These are phyloP conservation scores for Ochropleura leucogaster DNA, from an alignment of 2,888 invertebrate species.

Conservation along the genomic window DNA sequence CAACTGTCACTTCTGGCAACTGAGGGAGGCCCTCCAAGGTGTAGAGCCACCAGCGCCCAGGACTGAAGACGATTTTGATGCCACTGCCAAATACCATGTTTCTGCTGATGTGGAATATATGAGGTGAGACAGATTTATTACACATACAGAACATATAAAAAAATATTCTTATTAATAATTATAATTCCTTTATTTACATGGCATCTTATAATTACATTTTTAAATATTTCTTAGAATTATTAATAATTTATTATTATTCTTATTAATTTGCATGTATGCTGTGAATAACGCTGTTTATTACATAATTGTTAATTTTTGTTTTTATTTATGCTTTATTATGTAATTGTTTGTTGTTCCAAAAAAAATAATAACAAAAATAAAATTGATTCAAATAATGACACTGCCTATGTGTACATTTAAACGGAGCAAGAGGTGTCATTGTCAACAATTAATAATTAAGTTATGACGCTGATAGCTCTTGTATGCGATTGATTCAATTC, in stretches of 20 bases:
- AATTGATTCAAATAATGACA: background rate
- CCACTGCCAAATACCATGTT: constrained; percentile 93
- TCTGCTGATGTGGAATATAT: constrained; percentile 92
- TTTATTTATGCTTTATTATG: too few relatives aligned
- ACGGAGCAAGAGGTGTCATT: background rate
- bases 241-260: too few relatives aligned
- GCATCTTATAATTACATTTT: too few relatives aligned
- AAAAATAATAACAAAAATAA: too few relatives aligned
- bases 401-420: background rate
- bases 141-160: too few relatives aligned
- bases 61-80: constrained; percentile 92
- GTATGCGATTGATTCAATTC: background rate
- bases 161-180: too few relatives aligned
- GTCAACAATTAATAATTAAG: background rate
- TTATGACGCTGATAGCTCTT: background rate
- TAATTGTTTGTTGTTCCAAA: too few relatives aligned
- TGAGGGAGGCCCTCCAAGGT: constrained; percentile 91
- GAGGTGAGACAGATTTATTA: constrained; percentile 83
- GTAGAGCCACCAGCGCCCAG: constrained; percentile 91
- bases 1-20: constrained; percentile 92
- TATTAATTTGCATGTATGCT: too few relatives aligned
- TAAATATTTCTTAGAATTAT: too few relatives aligned
- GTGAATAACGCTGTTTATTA: too few relatives aligned
- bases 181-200: too few relatives aligned
- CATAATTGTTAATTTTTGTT: too few relatives aligned